phyloP scores from a whole-genome alignment of 2,888 invertebrate genomes.

The Didymodactylos carnosus region DNA sequence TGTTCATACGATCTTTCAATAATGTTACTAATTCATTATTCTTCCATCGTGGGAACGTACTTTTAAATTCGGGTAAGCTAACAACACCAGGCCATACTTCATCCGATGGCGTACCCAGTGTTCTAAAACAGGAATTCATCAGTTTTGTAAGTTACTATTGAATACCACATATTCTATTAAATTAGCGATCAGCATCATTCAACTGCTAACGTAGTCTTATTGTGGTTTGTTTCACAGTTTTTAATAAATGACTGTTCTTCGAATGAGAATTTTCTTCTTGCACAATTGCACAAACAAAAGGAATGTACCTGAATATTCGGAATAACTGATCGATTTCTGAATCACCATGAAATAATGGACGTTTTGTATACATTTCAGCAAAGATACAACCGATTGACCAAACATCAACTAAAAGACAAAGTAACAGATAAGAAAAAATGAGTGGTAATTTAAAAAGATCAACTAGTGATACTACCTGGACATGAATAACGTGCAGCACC shows the following conservation, averaged over 20 bases:
- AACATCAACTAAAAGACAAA: slow-evolving; percentile 48
- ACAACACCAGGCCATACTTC: slow-evolving; percentile 71
- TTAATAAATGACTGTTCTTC: no score
- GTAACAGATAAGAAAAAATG: neutral
- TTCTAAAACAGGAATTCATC: neutral
- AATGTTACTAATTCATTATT: slow-evolving; percentile 22
- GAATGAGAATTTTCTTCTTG: no score
- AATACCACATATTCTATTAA: no score
- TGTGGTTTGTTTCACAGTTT: no score
- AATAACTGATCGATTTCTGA: slow-evolving; percentile 96
- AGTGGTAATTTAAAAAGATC: neutral
- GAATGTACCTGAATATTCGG: slow-evolving; percentile 71
- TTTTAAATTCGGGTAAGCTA: slow-evolving; percentile 66
- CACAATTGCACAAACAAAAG: no score
- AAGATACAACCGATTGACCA: slow-evolving; percentile 96
- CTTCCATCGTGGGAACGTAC: slow-evolving; percentile 73
- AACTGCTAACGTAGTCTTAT: no score
- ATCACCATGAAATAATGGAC: slow-evolving; percentile 85
- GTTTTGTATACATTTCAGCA: slow-evolving; percentile 66
- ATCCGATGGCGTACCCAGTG: slow-evolving; percentile 65
- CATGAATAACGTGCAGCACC: slow-evolving; percentile 31
- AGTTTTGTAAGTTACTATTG: no score
- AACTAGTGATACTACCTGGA: no score
- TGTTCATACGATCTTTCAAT: slow-evolving; percentile 14
- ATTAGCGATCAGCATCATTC: no score